These are phyloP conservation scores for Frieseomelitta varia DNA, from an alignment of 1,140 invertebrate species.

Conservation along the genomic window DNA sequence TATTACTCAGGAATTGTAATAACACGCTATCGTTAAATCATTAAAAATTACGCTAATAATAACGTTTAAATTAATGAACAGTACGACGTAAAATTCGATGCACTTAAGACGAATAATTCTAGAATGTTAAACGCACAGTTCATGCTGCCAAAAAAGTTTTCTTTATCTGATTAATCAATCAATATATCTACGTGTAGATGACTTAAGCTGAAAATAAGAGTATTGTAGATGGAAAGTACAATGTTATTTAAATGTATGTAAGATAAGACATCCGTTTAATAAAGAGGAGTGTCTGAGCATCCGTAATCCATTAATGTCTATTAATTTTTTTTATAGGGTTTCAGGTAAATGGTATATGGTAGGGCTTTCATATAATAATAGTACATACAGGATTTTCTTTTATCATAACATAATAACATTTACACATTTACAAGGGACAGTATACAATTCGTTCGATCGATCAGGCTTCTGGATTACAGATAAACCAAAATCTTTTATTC, in stretches of 20 bases:
- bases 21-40: not conserved
- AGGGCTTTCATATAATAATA: not conserved
- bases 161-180: slow-evolving; percentile 44
- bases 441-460: slow-evolving; percentile 28
- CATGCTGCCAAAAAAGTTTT: slow-evolving; percentile 67
- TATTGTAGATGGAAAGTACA: slow-evolving; percentile 70
- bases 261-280: slow-evolving; percentile 58
- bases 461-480: not conserved
- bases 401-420: slow-evolving; percentile 36
- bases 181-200: slow-evolving; percentile 44
- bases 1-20: slow-evolving; percentile 45
- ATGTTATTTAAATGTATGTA: slow-evolving; percentile 71
- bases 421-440: slow-evolving; percentile 50
- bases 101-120: slow-evolving; percentile 13
- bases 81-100: slow-evolving; percentile 7
- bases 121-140: slow-evolving; percentile 62
- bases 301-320: not conserved
- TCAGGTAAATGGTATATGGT: not conserved
- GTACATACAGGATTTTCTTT: slow-evolving; percentile 23
- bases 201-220: slow-evolving; percentile 37
- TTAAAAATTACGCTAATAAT: not conserved
- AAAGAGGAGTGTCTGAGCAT: slow-evolving; percentile 56
- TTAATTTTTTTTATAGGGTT: not conserved
- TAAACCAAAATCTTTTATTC: not conserved
- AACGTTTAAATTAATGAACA: not conserved